phyloP scores from a whole-genome alignment of 2,888 invertebrate species.

The Bellardia bayeri region DNA sequence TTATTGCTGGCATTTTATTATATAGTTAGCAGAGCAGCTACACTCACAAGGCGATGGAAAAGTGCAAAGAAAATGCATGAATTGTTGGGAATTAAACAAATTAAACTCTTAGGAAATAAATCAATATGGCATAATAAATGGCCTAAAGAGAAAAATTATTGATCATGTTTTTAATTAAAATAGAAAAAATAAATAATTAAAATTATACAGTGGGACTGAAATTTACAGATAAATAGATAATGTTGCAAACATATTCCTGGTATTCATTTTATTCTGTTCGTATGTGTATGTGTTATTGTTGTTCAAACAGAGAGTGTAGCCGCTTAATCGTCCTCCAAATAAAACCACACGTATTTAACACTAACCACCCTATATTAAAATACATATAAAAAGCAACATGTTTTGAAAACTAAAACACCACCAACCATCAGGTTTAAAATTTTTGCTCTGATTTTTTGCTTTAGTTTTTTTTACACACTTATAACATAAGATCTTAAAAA shows the following conservation, averaged over 20 bases:
- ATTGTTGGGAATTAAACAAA: conserved; percentile 34
- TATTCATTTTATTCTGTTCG: too few relatives aligned
- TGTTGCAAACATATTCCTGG: too few relatives aligned
- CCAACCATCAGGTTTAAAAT: conserved; percentile 41
- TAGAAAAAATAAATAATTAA: background rate
- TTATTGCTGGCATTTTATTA: background rate
- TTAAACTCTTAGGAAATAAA: conserved; percentile 54
- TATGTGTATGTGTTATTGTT: conserved; percentile 16
- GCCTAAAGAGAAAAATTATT: conserved; percentile 26
- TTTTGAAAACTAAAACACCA: conserved; percentile 61
- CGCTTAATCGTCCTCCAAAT: conserved; percentile 17
- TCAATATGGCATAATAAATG: conserved; percentile 44
- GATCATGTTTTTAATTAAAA: conserved; percentile 48
- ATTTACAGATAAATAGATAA: too few relatives aligned
- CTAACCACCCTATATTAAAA: conserved; percentile 48
- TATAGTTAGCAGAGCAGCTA: background rate
- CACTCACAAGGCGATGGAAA: conserved; percentile 1
- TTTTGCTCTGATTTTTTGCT: conserved; percentile 20
- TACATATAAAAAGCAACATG: conserved; percentile 45
- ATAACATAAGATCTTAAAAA: conserved; percentile 62
- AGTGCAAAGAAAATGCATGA: conserved; percentile 56
- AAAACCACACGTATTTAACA: conserved; percentile 68
- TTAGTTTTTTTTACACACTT: conserved; percentile 48
- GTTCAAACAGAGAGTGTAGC: background rate
- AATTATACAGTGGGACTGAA: background rate